Evolutionary conservation across 2,113 vertebrate species (phyloP), one percentile per base, ranked within the genome.

Genomic region (rat (Rattus norvegicus)): DNA sequence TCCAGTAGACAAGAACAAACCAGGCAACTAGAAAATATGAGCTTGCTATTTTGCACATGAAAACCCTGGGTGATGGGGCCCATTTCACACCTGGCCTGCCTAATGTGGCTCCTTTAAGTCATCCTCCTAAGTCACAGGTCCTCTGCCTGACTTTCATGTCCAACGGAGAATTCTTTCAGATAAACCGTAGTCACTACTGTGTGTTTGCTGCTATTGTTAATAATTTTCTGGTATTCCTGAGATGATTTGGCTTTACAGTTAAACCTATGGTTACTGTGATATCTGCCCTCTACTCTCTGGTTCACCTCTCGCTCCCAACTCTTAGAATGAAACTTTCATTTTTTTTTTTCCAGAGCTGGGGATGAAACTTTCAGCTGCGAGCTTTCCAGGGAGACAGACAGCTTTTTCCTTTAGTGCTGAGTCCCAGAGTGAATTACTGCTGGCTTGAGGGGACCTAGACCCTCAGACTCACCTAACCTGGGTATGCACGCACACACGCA

Each of bases 281-380:
- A 61, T 5, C 36, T 39, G 16, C 65, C 26, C 28, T 77, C 77
- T 80, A 52, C 12, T 43, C 19, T n/a, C 47, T 54, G 19, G 19
- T 67, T 67, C 43, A 20, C 9, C 33, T 30, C 43, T 5, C 1
- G 5, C 3, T 67, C 63, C 8, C 1, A 80, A 72, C 30, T 28
- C 14, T 54, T 54, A 47, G 90, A 88, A 84, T 90, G 20, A 90
- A 94, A 88, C 63, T 93, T 94, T 54, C 43, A 67, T n/a, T n/a
- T n/a, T n/a, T n/a, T n/a, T n/a, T n/a, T n/a, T n/a, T n/a, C n/a
- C n/a, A n/a, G n/a, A n/a, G n/a, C n/a, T n/a, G n/a, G n/a, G n/a
- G n/a, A 84, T 90, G 20, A 90, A 94, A 88, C 63, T 93, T 94
- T 54, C 43, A 67, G 49, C 56, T 20, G 84, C 63, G 77, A 94